Evolutionary conservation across 2,113 vertebrate species (phyloP).

Genomic region (Columba livia): DNA sequence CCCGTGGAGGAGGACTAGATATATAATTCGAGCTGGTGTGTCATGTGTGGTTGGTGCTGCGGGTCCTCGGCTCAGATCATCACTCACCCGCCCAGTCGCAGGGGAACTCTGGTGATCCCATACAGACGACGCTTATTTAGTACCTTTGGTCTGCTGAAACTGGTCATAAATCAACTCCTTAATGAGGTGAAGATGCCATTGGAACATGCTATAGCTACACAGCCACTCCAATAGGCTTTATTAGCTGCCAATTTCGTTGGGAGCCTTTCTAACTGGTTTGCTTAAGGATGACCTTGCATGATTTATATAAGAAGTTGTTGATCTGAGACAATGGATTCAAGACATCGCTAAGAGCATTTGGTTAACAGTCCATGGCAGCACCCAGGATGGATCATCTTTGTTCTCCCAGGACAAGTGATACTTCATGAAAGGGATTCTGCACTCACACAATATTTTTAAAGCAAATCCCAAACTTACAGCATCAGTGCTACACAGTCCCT

Average conservation of each 20-base stretch:
- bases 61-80: not conserved
- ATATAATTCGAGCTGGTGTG: not conserved
- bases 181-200: not conserved
- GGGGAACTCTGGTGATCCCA: not conserved
- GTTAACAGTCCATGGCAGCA: not conserved
- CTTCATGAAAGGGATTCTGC: not conserved
- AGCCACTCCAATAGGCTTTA: not conserved
- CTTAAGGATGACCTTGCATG: not conserved
- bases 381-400: not conserved
- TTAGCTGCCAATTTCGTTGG: not conserved
- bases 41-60: not conserved
- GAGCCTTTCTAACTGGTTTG: not conserved
- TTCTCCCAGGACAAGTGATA: not conserved
- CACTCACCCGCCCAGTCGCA: not conserved
- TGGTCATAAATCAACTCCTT: slow-evolving; percentile 3
- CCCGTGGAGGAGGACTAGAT: not conserved
- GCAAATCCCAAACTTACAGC: not conserved
- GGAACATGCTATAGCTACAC: not conserved
- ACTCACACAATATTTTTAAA: not conserved
- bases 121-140: not conserved
- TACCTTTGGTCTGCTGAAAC: not conserved
- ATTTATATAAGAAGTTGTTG: not conserved
- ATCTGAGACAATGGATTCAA: not conserved
- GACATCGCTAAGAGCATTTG: not conserved
- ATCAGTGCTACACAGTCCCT: not conserved